Evolutionary conservation across 1,140 invertebrate genomes (phyloP), one percentile per base, ranked within the genome.

Genomic region (Physella acuta): DNA sequence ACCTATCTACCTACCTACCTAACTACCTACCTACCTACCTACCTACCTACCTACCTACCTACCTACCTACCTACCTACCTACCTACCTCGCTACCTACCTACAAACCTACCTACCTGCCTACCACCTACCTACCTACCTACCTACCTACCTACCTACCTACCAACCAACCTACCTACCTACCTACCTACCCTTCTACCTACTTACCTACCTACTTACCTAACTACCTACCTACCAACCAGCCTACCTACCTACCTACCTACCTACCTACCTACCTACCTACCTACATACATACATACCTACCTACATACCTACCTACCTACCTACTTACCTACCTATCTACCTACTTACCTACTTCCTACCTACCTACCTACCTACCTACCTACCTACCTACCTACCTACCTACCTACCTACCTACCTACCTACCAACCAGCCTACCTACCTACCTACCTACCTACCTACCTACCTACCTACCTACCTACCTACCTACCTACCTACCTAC

Each of bases 301-400:
- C 24, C 52, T 55, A n/a, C 26, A 5, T 55, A n/a, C 26, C 26
- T n/a, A 55, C 24, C 52, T 55, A n/a, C 26, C 16, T n/a, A 55
- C 5, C 52, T n/a, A 55, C 24, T 24, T 55, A 55, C 24, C 16
- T 55, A 26, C 24, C 16, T 16, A 55, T 55, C 26, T 55, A 16
- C 5, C 52, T n/a, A 16, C 24, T 24, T 55, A 55, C 52, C 52
- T 55, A 55, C 52, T 24, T n/a, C n/a, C n/a, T n/a, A 90, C 51
- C 51, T 53, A 24, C n/a, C 51, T 53, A 8, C 51, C n/a, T 53
- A 24, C 51, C n/a, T 53, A 4, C n/a, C n/a, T n/a, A 8, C n/a
- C 51, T n/a, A 8, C 51, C 51, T 53, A 5, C 51, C n/a, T n/a
- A 8, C n/a, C 51, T 53, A 8, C 51, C n/a, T 53, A 8, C 51